Evolutionary conservation across 2,888 invertebrate species (phyloP), one percentile per base, ranked within the genome.

Genomic region (Cremastinae sp.): DNA sequence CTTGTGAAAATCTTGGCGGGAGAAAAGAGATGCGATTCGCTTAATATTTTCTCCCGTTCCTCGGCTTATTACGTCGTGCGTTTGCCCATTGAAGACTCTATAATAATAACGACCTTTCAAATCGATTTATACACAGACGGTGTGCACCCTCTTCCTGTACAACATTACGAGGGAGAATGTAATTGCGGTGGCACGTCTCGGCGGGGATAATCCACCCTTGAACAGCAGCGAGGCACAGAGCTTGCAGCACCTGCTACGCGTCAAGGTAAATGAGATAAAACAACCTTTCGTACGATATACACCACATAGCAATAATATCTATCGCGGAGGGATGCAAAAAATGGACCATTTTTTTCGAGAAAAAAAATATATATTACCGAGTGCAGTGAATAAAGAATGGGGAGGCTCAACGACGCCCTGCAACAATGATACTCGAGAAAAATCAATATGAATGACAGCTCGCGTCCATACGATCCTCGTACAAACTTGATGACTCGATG

Each of bases 161-260:
- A 96, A 96, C 89, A 94, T 96, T 84, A 96, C 96, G 83, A 94
- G 94, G 83, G 96, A 97, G 90, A 97, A 97, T 90, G 94, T 96
- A 78, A 96, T 97, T 84, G 94, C 97, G 84, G 94, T 95, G 20
- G 97, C 96, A 49, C 93, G 95, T 86, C 91, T 95, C 81, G 93
- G 94, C 20, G 93, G 92, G 61, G 92, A 92, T 82, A 92, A 93
- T 85, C 87, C 84, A 81, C 82, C 88, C 70, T 83, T 83, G 83
- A 88, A 86, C 83, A 87, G 83, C 84, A 90, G 86, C 80, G 93
- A 82, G 93, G 94, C 34, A 92, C 94, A 82, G 92, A 94, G 81
- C 90, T 80, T 89, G 78, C 85, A 89, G 81, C 88, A 89, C 80
- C 87, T 89, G 75, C 82, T 89, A 79, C 90, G 90, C 81, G 90